A percentile compares a stretch with the other conserved stretches of the same genome.
These are phyloP conservation scores for Yponomeuta malinellus DNA, from an alignment of 2,888 invertebrate species.

Conservation along the genomic window DNA sequence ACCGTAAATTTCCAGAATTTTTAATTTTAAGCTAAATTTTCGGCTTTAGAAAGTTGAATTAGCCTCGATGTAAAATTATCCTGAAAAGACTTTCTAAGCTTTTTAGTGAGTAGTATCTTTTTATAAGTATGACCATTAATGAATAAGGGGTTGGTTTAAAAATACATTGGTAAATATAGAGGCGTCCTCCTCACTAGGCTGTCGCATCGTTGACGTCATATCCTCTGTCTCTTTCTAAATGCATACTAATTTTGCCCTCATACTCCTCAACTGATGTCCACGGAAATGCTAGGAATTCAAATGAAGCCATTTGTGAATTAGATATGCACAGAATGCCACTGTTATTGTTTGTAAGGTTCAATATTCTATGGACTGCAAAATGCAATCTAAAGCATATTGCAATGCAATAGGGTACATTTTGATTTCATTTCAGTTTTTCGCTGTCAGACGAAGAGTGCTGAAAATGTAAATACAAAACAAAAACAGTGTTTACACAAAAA, in stretches of 20 bases:
- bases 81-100: no score
- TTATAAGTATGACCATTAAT: background rate
- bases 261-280: background rate
- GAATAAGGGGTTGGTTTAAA: background rate
- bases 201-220: slow-evolving; percentile 4
- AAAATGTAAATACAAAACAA: background rate
- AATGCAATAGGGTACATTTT: background rate
- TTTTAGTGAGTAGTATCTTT: background rate
- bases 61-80: no score
- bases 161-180: background rate
- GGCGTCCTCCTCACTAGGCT: background rate
- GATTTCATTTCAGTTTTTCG: background rate
- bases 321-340: background rate
- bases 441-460: background rate
- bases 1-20: no score
- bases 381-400: background rate
- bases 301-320: background rate
- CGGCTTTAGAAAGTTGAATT: no score
- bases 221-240: background rate
- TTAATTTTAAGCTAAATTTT: no score
- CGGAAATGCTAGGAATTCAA: background rate
- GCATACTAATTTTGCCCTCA: background rate
- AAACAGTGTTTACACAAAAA: no score
- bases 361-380: background rate
- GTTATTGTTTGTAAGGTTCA: background rate